Base-by-base conservation (phyloP, 2,797 vertebrate genomes). In the Micromesistius poutassou region DNA sequence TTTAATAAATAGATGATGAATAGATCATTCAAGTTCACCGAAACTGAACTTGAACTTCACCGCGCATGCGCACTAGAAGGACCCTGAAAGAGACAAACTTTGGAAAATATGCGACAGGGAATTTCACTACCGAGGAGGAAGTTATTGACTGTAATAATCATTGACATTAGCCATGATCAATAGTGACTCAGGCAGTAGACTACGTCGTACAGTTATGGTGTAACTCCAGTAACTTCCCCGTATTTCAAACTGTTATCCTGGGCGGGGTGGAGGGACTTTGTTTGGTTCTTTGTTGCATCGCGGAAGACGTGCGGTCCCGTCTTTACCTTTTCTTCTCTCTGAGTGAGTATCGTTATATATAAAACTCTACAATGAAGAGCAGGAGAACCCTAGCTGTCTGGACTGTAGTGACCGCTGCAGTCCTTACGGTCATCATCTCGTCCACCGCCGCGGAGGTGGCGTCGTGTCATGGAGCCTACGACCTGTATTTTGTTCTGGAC, bases 401-500 rank as follows among this genome's bases (percentile, higher is more conserved):
- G 62, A 28, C 62, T 8, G 6, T 68, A 19, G 66, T 62, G 16
- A 73, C 79, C 4, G 79, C 73, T 38, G n/a, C 73, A 3, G 62
- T 85, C 79, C 0, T 85, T 85, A 72, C 81, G 72, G 0, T 86
- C 78, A 84, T 77, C 80, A 70, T 83, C 72, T 75, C 75, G 73
- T 77, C 79, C 40, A 76, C 80, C 9, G 74, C 28, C 70, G 93
- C 92, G 4, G 95, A 96, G 7, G 90, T 94, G 10, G 91, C 94
- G 0, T 95, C 95, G 10, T 98, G 97, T 81, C 94, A 93, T 75
- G 95, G 94, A 82, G 97, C 96, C 0, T 98, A 97, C 89, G 97
- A 98, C 84, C 91, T 98, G 74, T 98, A 98, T 91, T 97, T 98
- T 77, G 96, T 98, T 16, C 71, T 98, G 62, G 97, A 98, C 93